Conservation (phyloP, 2,888 invertebrate species). For the Melieria crassipennis region DNA sequence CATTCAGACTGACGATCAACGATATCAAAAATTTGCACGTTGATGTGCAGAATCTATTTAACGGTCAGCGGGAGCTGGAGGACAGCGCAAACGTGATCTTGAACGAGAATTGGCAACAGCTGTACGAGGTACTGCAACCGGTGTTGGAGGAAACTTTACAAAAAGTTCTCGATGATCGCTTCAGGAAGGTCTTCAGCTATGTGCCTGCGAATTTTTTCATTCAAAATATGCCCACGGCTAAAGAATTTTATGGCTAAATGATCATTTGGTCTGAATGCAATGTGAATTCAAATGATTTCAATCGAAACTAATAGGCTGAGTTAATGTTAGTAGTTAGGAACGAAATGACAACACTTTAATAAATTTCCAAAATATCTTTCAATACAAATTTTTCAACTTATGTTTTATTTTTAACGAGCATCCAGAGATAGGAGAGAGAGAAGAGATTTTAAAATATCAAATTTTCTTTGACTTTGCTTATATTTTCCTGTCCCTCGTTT, state of each 20-base stretch:
- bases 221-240: background rate
- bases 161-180: background rate
- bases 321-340: too few species aligned
- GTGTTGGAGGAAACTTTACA: conserved; percentile 55
- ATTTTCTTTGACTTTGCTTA: too few species aligned
- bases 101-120: conserved; percentile 72
- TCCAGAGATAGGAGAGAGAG: too few species aligned
- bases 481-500: too few species aligned
- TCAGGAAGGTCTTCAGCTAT: conserved; percentile 19
- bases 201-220: conserved; percentile 23
- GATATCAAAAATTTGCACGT: conserved; percentile 67
- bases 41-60: background rate
- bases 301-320: too few species aligned
- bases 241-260: background rate
- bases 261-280: background rate
- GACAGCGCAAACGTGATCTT: background rate
- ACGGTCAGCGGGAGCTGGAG: background rate
- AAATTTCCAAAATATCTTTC: too few species aligned
- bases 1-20: conserved; percentile 70
- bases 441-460: too few species aligned
- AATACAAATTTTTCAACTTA: too few species aligned
- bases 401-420: too few species aligned
- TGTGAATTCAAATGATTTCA: background rate
- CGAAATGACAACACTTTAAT: too few species aligned
- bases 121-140: conserved; percentile 73